Conservation (phyloP, 1,140 invertebrate species). For the Goniozus legneri region DNA sequence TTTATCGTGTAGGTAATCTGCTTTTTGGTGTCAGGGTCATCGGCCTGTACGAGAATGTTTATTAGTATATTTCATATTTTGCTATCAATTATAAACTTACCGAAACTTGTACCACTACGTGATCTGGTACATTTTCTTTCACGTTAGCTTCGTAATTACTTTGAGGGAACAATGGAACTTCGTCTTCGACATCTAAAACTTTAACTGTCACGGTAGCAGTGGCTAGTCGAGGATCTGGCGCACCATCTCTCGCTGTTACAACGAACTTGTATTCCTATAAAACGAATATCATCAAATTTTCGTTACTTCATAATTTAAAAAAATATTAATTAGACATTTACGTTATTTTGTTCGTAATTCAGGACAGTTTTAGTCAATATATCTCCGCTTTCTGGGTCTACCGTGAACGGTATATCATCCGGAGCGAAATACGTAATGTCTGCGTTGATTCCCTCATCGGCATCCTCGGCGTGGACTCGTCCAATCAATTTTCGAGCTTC, state of each 20-base stretch:
- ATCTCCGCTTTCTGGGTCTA: conserved; percentile 76
- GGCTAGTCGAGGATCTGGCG: conserved; percentile 76
- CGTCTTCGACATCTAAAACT: conserved; percentile 78
- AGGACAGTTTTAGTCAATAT: conserved; percentile 72
- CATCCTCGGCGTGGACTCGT: conserved; percentile 77
- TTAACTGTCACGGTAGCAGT: conserved; percentile 82
- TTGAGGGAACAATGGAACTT: conserved; percentile 76
- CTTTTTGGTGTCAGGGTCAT: conserved; percentile 75
- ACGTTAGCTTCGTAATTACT: conserved; percentile 71
- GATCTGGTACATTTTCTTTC: conserved; percentile 78
- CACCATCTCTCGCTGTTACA: conserved; percentile 84
- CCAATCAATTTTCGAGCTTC: conserved; percentile 66
- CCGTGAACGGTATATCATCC: conserved; percentile 71
- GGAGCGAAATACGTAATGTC: conserved; percentile 70
- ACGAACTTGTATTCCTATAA: conserved; percentile 74
- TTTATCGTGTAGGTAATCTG: conserved; percentile 82
- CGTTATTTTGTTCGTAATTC: conserved; percentile 80
- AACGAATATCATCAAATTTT: too few species aligned
- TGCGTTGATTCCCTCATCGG: conserved; percentile 70
- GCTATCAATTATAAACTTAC: conserved; percentile 33
- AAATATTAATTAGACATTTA: conserved; percentile 34
- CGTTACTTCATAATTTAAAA: too few species aligned
- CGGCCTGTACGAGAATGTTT: too few species aligned
- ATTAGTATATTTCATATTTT: too few species aligned
- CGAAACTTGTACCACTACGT: conserved; percentile 70